Base-by-base conservation (phyloP, 2,113 vertebrate species). In the Patagioenas fasciata region DNA sequence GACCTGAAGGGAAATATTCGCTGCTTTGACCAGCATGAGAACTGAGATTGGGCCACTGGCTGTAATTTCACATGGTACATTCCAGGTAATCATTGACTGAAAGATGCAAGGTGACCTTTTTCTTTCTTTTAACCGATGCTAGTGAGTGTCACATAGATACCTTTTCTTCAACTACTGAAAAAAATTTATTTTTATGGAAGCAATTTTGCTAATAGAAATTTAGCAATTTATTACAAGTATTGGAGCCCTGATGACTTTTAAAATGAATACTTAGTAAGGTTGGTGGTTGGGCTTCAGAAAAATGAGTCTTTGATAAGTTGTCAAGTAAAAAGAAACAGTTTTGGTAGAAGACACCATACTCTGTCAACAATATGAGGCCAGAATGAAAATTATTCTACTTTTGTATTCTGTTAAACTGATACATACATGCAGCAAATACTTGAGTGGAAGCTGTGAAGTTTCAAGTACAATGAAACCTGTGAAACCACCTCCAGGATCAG, bases 401-500 rank as follows among this genome's bases (percentile, higher is more conserved):
- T 70, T 85, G 66, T 94, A 31, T 44, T 96, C 69, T 89, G 96
- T 94, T 96, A 80, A 94, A 81, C 65, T 0, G 3, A 79, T 93
- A 87, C 51, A 66, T 71, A 92, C 80, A 87, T 40, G 66, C 88
- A 95, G 89, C 93, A 96, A 51, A 92, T 95, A 89, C 78, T 91
- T 97, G 91, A 89, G 93, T 65, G 88, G 73, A 94, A 93, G 77
- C 96, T 96, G 96, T 96, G 96, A 96, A 96, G 95, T 97, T 97
- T 96, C 94, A 94, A 97, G 93, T 96, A 97, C 96, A 94, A 94
- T 97, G 95, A 94, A 96, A 96, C 88, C 95, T 96, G 96, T 96
- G 96, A 97, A 97, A 93, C 93, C 92, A 96, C 94, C 96, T 96
- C 94, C 93, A 95, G 96, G 96, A 95, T 95, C 95, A 96, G 96